phyloP scores from a whole-genome alignment of 2,113 vertebrate species.

The Epinephelus lanceolatus region DNA sequence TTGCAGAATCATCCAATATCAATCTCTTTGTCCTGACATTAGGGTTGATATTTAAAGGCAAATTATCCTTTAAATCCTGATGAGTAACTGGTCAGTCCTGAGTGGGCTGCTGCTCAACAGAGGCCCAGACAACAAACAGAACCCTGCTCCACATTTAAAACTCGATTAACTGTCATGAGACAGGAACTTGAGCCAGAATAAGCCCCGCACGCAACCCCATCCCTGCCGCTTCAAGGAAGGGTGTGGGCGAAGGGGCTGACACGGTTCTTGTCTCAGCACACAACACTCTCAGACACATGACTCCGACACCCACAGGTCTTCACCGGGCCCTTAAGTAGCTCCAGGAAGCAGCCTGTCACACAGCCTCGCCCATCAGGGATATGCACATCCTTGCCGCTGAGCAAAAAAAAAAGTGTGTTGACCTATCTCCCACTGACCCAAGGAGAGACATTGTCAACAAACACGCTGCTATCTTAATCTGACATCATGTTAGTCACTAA shows the following conservation, averaged over 20 bases:
- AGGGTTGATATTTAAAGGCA: not conserved
- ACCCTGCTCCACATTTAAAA: not conserved
- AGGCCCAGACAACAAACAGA: not conserved
- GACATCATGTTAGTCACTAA: conserved; percentile 13
- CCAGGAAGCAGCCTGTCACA: conserved; percentile 33
- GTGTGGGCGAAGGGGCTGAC: conserved; percentile 10
- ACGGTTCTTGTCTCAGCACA: not conserved
- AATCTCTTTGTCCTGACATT: not conserved
- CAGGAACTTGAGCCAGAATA: not conserved
- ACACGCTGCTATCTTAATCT: conserved; percentile 36
- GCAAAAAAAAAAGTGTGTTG: conserved; percentile 5
- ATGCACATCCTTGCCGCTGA: conserved; percentile 9
- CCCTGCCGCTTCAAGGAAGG: not conserved
- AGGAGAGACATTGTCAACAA: conserved; percentile 37
- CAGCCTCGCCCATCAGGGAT: conserved; percentile 13
- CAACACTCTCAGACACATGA: conserved; percentile 9
- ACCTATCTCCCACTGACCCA: conserved; percentile 36
- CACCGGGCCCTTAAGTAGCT: not conserved
- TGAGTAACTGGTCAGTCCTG: not conserved
- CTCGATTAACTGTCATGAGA: not conserved
- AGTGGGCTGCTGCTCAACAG: not conserved
- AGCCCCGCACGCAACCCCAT: not conserved
- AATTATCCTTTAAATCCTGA: not conserved
- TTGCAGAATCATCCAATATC: not conserved
- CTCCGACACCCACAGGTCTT: conserved; percentile 39